These are phyloP conservation scores for Muntiacus reevesi DNA, from an alignment of 2,113 vertebrate genomes.

Conservation along the genomic window DNA sequence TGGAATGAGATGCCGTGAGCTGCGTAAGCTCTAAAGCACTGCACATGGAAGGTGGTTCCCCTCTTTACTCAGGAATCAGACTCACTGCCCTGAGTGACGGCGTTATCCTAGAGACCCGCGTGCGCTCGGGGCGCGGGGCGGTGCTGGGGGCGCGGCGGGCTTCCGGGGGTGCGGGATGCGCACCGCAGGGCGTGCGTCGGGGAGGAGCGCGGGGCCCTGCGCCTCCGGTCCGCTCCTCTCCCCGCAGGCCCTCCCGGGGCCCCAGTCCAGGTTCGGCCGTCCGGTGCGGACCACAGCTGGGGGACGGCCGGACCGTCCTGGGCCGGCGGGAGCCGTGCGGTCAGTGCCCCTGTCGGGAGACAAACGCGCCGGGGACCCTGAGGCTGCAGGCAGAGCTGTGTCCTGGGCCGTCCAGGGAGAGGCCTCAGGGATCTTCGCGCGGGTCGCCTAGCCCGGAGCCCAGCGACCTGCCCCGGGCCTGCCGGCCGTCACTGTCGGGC, in stretches of 20 bases:
- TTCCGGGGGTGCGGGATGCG: neutral
- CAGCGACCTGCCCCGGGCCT: rapidly evolving
- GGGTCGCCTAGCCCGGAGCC: neutral
- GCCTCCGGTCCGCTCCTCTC: too few relatives aligned
- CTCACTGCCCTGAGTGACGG: neutral
- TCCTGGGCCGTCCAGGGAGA: neutral
- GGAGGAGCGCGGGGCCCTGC: neutral
- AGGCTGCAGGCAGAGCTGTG: rapidly evolving
- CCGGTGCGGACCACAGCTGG: neutral
- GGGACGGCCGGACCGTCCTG: too few relatives aligned
- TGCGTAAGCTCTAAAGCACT: neutral
- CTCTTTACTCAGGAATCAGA: neutral
- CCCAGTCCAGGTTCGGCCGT: neutral
- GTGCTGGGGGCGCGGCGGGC: neutral
- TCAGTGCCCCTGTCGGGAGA: neutral
- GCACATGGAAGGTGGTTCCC: neutral
- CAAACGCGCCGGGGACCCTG: neutral
- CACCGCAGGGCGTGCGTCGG: neutral
- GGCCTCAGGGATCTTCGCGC: neutral
- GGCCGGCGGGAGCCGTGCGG: neutral
- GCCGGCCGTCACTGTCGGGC: neutral
- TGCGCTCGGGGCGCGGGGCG: neutral
- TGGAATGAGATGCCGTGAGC: neutral
- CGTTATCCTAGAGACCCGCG: neutral
- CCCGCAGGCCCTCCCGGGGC: neutral